Base-by-base conservation (phyloP, 2,113 vertebrate genomes). In the Aleadryas rufinucha region DNA sequence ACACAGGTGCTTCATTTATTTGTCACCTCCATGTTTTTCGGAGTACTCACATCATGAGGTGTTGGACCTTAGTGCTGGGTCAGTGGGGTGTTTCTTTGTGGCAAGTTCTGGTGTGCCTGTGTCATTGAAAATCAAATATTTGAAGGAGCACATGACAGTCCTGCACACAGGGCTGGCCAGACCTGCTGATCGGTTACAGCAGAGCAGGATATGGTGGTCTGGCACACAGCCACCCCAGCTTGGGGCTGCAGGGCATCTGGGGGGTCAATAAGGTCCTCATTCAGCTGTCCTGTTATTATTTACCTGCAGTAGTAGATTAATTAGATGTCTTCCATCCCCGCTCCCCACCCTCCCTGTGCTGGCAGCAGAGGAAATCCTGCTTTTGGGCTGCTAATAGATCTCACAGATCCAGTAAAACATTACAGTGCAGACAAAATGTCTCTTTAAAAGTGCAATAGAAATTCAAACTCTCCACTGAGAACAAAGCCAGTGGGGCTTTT, bases 401-500 rank as follows among this genome's bases (percentile, higher is more conserved):
- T 68, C 77, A 24, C 61, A 2, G 5, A 64, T 39, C 57, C 81
- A 82, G 57, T 68, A 94, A 93, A 84, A 28, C 60, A 61, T 47
- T 39, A 61, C 31, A 16, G 44, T 33, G 47, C 85, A 77, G 82
- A 49, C 39, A 81, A 91, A 92, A 74, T 19, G 10, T 44, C 80
- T 81, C 83, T 86, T 90, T 94, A 47, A 74, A 86, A 89, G 68
- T 23, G 68, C n/a, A 37, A 44, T 31, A 84, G 92, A 96, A 95
- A 93, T 90, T 90, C 95, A 95, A 94, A 77, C 71, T 80, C 79
- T 93, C 82, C 41, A 19, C 47, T 47, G 90, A 94, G 92, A 94
- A 74, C 88, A 94, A 92, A 95, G 64, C 82, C 90, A 63, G 75
- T n/a, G 60, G 68, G 72, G 71, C 56, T 88, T 92, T 94, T 90